Base-by-base conservation (phyloP, 1,140 invertebrate species). In the Trichonephila inaurata region DNA sequence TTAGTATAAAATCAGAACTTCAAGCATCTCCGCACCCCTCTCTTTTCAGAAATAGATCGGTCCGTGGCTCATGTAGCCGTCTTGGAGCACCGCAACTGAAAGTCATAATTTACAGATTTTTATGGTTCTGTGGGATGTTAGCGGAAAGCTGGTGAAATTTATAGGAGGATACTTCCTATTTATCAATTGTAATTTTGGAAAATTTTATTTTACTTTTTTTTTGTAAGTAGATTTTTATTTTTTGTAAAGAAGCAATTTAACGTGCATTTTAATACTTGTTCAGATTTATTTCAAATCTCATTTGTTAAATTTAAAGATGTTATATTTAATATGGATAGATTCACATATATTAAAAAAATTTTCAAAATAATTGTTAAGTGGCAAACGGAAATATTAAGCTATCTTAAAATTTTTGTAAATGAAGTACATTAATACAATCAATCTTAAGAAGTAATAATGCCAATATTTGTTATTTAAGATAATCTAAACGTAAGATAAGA, bases 101-200 rank as follows among this genome's bases (percentile, higher is more conserved):
- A 77, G 64, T 77, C 88, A 89, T 89, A 89, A 89, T 69, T 89
- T 89, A 89, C 62, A 33, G 88, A 89, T 89, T 89, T 89, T 89
- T 89, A 89, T 89, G 88, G 66, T 72, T 77, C 66, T 89, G 64
- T 44, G 88, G 88, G 66, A 44, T 89, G 88, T 89, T 72, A 72
- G 58, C 88, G 88, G 61, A 88, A 88, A 40, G 33, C 64, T 72
- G 66, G 40, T 10, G 44, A 60, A 66, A 89, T 89, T 89, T 89
- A 89, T 61, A n/a, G 66, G 64, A 33, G n/a, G 10, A 28, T 19
- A 64, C 19, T 44, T 88, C 21, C 83, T 85, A 85, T 85, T 85
- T 85, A 85, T 85, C 86, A 88, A 88, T 64, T 88, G 86, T 33
- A 64, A 88, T 64, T 51, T 40, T 33, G 86, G 86, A 64, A 64